phyloP scores from a whole-genome alignment of 35 echinoderm and acorn worm genomes.

The Lytechinus variegatus region DNA sequence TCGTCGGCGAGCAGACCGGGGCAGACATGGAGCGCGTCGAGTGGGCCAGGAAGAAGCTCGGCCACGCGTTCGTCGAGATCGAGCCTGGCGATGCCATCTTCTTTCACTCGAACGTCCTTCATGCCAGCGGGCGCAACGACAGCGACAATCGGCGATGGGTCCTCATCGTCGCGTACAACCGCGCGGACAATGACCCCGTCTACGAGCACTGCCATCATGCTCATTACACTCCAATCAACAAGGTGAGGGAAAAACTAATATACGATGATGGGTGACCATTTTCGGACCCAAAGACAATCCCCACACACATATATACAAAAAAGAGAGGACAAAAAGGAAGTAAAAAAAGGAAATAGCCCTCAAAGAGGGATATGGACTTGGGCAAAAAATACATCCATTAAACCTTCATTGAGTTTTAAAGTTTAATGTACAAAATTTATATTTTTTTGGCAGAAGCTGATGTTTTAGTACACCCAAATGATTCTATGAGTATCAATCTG shows the following conservation, averaged over 20 bases:
- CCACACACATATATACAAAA: too few species aligned
- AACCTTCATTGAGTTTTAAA: too few species aligned
- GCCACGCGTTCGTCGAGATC: conserved; percentile 50
- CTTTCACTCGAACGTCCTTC: conserved; percentile 60
- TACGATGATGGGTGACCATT: too few species aligned
- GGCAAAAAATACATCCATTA: too few species aligned
- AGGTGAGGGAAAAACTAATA: neutral
- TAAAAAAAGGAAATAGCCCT: too few species aligned
- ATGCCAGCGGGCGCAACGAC: conserved; percentile 55
- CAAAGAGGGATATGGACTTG: too few species aligned
- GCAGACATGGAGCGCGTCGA: conserved; percentile 57
- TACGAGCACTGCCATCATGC: conserved; percentile 49
- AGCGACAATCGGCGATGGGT: conserved; percentile 60
- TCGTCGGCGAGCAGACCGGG: conserved; percentile 49
- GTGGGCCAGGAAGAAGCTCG: conserved; percentile 39
- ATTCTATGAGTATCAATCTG: too few species aligned
- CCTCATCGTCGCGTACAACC: conserved; percentile 63
- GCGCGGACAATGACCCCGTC: conserved; percentile 61
- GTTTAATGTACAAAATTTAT: too few species aligned
- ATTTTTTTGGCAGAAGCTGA: too few species aligned
- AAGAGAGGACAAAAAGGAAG: too few species aligned
- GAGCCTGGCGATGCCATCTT: conserved; percentile 62
- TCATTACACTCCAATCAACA: conserved; percentile 54
- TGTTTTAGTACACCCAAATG: too few species aligned
- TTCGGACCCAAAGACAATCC: too few species aligned